Conservation (phyloP, 1,140 invertebrate genomes). For the Mesaphorura yosii region DNA sequence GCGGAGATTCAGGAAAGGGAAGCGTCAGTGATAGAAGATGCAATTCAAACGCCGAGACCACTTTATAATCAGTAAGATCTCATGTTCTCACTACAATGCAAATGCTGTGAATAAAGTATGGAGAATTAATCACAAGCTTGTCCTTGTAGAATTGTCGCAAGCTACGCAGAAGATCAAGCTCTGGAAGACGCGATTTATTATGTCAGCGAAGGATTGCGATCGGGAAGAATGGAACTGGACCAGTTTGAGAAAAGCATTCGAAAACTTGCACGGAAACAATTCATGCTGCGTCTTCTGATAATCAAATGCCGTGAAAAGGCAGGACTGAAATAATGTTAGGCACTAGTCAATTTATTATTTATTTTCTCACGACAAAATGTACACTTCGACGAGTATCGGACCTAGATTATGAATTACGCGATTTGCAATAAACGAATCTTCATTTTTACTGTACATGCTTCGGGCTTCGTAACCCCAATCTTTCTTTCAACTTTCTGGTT, state of each 20-base stretch:
- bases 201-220: constrained; percentile 84
- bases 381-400: background rate
- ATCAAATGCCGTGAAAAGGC: constrained; percentile 93
- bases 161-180: constrained; percentile 94
- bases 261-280: constrained; percentile 85
- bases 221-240: constrained; percentile 87
- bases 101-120: no score
- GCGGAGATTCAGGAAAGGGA: constrained; percentile 50
- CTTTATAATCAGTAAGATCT: constrained; percentile 78
- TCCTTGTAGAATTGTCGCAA: constrained; percentile 64
- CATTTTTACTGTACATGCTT: background rate
- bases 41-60: constrained; percentile 88
- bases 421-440: background rate
- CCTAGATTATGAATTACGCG: background rate
- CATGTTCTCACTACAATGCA: background rate
- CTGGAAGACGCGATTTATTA: constrained; percentile 98
- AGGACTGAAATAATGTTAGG: no score
- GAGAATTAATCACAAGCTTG: no score
- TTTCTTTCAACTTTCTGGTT: background rate
- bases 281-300: constrained; percentile 87
- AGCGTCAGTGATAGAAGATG: constrained; percentile 88
- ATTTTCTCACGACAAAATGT: background rate
- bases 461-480: background rate
- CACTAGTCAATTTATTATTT: constrained; percentile 37
- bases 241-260: constrained; percentile 94